Percentiles rank a stretch among this genome's conserved stretches.
phyloP scores from a whole-genome alignment of 2,888 invertebrate genomes.

The Meloe dianella region DNA sequence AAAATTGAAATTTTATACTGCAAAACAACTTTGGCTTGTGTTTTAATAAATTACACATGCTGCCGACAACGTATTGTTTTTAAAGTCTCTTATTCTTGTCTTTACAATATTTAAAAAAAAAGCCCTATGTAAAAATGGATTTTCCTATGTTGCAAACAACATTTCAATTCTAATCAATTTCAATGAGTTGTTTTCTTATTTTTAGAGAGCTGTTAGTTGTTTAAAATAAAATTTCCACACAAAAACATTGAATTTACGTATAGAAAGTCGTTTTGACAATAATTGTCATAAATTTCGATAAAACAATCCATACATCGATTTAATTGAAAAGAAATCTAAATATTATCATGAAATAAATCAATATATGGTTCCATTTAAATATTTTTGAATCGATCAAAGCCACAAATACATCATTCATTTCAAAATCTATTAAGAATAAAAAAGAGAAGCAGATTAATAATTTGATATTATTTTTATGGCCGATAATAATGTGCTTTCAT shows the following conservation, averaged over 20 bases:
- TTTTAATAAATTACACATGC: constrained; percentile 6
- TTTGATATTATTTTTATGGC: constrained; percentile 18
- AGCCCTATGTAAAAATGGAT: background rate
- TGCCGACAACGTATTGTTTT: background rate
- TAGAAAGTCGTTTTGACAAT: background rate
- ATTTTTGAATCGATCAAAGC: background rate
- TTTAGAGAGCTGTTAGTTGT: background rate
- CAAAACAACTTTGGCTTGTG: background rate
- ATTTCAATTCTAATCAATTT: background rate
- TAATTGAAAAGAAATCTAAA: constrained; percentile 7
- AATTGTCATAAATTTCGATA: background rate
- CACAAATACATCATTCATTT: background rate
- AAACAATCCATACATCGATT: background rate
- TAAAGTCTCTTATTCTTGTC: background rate
- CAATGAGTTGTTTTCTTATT: background rate
- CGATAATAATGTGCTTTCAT: constrained; percentile 25
- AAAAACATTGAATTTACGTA: background rate
- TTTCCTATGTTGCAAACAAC: background rate
- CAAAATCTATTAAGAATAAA: background rate
- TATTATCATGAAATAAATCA: background rate
- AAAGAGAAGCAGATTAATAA: constrained; percentile 5
- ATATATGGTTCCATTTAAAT: background rate
- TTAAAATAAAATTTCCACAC: background rate
- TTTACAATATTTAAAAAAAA: background rate
- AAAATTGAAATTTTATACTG: constrained; percentile 4